These are phyloP conservation scores for Dicranocentrus wangi DNA, from an alignment of 2,888 invertebrate genomes.

Conservation along the genomic window DNA sequence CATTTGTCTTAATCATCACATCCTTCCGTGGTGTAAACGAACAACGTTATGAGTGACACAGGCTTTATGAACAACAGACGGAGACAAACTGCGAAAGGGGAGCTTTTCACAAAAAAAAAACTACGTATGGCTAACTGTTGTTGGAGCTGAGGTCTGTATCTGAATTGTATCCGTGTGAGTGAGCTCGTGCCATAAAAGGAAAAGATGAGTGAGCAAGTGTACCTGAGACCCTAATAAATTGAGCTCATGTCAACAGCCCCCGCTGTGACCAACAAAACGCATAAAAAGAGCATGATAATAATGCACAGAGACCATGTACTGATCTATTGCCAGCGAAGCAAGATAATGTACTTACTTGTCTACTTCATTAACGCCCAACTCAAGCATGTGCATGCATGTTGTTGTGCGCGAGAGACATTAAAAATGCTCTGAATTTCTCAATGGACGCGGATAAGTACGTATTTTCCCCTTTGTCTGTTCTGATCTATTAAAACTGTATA, in stretches of 20 bases:
- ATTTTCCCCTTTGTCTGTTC: too few relatives aligned
- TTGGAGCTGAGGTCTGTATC: too few relatives aligned
- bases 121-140: too few relatives aligned
- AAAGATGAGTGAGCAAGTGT: slow-evolving; percentile 43
- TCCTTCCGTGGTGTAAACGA: too few relatives aligned
- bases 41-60: too few relatives aligned
- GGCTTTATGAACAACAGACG: too few relatives aligned
- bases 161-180: slow-evolving; percentile 17
- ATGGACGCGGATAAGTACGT: too few relatives aligned
- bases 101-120: too few relatives aligned
- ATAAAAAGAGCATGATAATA: slow-evolving; percentile 20
- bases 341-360: slow-evolving; percentile 23
- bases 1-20: background rate
- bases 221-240: slow-evolving; percentile 70
- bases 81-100: too few relatives aligned
- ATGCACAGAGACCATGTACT: slow-evolving; percentile 15
- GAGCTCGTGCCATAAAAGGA: slow-evolving; percentile 62
- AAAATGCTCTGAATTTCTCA: slow-evolving; percentile 37
- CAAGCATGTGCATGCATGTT: slow-evolving; percentile 35
- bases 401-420: background rate
- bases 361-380: slow-evolving; percentile 58
- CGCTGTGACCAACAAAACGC: slow-evolving; percentile 63
- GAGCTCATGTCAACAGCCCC: slow-evolving; percentile 72
- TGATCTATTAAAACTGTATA: too few relatives aligned
- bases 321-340: background rate